These are phyloP conservation scores for Calidris pugnax DNA, from an alignment of 2,113 vertebrate species.

Conservation along the genomic window DNA sequence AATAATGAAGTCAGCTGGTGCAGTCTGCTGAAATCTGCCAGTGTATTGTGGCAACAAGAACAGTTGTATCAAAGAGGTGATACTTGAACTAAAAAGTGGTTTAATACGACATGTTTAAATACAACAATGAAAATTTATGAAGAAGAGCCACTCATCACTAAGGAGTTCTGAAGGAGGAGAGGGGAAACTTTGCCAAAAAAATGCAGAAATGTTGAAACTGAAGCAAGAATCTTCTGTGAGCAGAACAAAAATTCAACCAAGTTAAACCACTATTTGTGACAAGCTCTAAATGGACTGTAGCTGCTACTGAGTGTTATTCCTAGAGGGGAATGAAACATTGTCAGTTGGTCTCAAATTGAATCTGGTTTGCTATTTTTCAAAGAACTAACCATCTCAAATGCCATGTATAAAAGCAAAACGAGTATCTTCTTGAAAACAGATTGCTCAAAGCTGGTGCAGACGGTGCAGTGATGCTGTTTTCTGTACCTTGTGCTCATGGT, in stretches of 20 bases:
- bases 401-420: not conserved
- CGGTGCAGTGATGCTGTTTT: not conserved
- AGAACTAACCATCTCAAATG: not conserved
- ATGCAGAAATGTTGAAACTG: not conserved
- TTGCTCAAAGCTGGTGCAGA: not conserved
- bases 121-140: not conserved
- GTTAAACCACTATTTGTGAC: not conserved
- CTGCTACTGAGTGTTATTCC: not conserved
- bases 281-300: not conserved
- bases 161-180: not conserved
- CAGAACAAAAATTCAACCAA: not conserved
- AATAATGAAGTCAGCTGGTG: not conserved
- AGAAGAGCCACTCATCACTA: not conserved
- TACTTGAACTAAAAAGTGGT: not conserved
- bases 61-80: not conserved
- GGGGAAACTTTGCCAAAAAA: not conserved
- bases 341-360: slow-evolving; percentile 1
- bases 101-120: not conserved
- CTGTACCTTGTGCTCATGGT: not conserved
- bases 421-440: not conserved
- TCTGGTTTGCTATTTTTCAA: slow-evolving; percentile 1
- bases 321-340: not conserved
- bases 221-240: not conserved
- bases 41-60: not conserved
- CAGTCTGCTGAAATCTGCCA: not conserved